Conservation (phyloP, 2,113 vertebrate species). For the Plecturocebus donacophilus region DNA sequence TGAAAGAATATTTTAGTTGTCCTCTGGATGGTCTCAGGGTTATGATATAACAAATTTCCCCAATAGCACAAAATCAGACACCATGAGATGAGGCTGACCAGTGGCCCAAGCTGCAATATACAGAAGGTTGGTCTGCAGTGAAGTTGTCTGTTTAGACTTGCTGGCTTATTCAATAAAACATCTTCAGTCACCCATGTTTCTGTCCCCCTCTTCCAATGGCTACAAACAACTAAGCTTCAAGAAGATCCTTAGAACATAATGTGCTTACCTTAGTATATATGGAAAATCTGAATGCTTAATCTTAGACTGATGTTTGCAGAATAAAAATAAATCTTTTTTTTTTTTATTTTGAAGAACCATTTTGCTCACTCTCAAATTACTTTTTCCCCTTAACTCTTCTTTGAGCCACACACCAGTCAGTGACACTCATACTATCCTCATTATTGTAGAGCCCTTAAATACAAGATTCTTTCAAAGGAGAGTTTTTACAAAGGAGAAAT, state of each 20-base stretch:
- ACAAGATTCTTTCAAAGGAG: not conserved
- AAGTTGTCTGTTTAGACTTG: not conserved
- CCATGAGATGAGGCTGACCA: not conserved
- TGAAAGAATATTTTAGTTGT: not conserved
- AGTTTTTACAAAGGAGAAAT: conserved; percentile 37
- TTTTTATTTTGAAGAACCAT: not conserved
- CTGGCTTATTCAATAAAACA: not conserved
- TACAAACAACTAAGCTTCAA: not conserved
- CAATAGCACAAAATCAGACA: not conserved
- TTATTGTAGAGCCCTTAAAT: not conserved
- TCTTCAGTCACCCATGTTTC: not conserved
- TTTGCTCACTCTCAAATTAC: not conserved
- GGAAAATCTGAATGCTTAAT: not conserved
- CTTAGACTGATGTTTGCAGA: not conserved
- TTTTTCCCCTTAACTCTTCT: not conserved
- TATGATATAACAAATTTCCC: not conserved
- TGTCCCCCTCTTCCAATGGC: not conserved
- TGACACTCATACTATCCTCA: not conserved
- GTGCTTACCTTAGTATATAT: not conserved
- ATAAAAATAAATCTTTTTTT: not conserved
- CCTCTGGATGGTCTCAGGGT: not conserved
- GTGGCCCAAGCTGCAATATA: not conserved
- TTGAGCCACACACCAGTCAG: not conserved
- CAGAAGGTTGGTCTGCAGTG: not conserved
- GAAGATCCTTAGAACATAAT: not conserved